Base-by-base conservation (phyloP, 2,113 vertebrate species). In the Probosciger aterrimus region DNA sequence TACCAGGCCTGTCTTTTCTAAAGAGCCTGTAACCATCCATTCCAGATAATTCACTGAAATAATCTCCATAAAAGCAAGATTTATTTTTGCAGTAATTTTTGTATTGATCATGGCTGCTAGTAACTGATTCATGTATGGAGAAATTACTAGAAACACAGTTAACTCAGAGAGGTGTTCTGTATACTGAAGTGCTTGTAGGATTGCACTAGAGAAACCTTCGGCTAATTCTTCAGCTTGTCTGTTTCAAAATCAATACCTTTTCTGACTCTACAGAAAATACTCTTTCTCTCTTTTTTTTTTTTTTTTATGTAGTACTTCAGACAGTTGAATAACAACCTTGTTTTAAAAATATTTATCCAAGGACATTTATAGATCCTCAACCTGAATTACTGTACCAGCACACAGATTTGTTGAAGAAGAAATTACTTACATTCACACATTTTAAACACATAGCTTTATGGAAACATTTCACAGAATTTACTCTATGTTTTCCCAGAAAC, bases 341-440 rank as follows among this genome's bases (percentile, higher is more conserved):
- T 73, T 93, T 50, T 25, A 43, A 95, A 96, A 95, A 52, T 82
- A 82, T 93, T 95, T 90, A 23, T 78, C 33, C 70, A 81, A 73
- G 75, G 79, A 89, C 37, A 87, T 73, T 88, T 95, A 91, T 85
- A 65, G 50, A 92, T 94, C 65, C 23, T 30, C 35, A 91, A 13
- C 20, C 27, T 84, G 76, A 80, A 75, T 95, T 89, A 93, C 62
- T 74, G 9, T 11, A 85, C 10, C 50, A 79, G 15, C 13, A 78
- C 11, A 69, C 65, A 88, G 20, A 63, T 86, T 83, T 74, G 18
- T 75, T 77, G 90, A 52, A 79, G 69, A 89, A 95, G 67, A 96
- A 93, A 90, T 92, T 2, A 69, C n/a, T 91, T 92, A 22, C 41
- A 67, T 80, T 96, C 83, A 74, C 84, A 92, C 46, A 57, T 86